A percentile compares a stretch with the other conserved stretches of the same genome.
Evolutionary conservation across 2,888 invertebrate genomes (phyloP).

Genomic region (Chaitophorus viminalis): DNA sequence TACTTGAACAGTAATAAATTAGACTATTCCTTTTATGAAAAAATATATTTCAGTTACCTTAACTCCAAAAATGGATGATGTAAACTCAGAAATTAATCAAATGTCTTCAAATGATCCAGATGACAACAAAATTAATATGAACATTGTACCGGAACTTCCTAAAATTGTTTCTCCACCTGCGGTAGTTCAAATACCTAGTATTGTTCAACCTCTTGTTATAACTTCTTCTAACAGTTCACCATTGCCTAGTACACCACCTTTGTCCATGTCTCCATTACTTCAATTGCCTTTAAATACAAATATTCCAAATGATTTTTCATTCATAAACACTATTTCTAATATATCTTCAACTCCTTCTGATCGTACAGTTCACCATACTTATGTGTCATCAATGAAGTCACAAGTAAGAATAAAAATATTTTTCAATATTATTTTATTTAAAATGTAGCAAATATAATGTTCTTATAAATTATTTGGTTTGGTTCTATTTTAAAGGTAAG

Average conservation of each 20-base stretch:
- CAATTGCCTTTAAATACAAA: neutral
- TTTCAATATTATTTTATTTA: neutral
- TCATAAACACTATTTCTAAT: conserved; percentile 41
- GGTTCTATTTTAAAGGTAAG: conserved; percentile 23
- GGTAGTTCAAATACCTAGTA: conserved; percentile 38
- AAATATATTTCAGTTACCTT: conserved; percentile 69
- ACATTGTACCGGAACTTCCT: conserved; percentile 11
- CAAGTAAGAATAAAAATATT: conserved; percentile 25
- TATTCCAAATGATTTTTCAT: conserved; percentile 47
- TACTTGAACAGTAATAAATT: neutral
- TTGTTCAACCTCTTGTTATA: conserved; percentile 45
- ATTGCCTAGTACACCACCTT: conserved; percentile 32
- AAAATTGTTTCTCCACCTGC: conserved; percentile 1
- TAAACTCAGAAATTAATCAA: conserved; percentile 67
- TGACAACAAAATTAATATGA: neutral
- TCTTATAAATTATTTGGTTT: neutral
- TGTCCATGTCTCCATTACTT: conserved; percentile 24
- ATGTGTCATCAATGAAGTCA: conserved; percentile 40
- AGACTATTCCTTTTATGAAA: neutral
- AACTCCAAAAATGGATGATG: conserved; percentile 73
- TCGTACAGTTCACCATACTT: conserved; percentile 30
- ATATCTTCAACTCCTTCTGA: conserved; percentile 36
- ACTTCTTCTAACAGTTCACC: conserved; percentile 55
- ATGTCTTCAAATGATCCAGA: conserved; percentile 41
- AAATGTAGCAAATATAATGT: neutral